Base-by-base conservation (phyloP, 2,113 vertebrate species). In the Poeciliopsis retropinna region DNA sequence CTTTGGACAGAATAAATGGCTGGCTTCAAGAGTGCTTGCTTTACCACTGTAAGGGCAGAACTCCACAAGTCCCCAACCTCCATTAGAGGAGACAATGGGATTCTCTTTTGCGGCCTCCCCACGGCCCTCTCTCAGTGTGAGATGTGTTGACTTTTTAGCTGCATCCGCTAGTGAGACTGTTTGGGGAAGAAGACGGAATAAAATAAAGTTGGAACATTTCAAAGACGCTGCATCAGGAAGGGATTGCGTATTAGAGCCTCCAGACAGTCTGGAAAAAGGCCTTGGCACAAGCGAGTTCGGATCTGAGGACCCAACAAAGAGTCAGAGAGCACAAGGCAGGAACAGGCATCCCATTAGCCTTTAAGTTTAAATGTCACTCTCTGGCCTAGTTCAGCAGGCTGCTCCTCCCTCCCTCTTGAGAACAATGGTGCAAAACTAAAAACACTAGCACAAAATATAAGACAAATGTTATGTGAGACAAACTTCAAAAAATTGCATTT, bases 301-400 rank as follows among this genome's bases (percentile, higher is more conserved):
- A 89, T 89, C 83, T 80, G 64, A 91, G 82, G 81, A 82, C 66
- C 78, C 67, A 67, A 89, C 86, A 91, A 85, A 88, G 86, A 91
- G 77, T 73, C 75, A 57, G 75, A 61, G 60, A 84, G 75, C 57
- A 27, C 82, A 81, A 72, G 80, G 80, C 83, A 79, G 84, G 89
- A 77, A 83, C 89, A 78, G 87, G 92, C 89, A 94, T 93, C 83
- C 85, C 82, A 93, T 94, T 95, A 95, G 93, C 92, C 94, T 95
- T 94, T 94, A 90, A 92, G 89, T 93, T 75, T 85, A 93, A 94
- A 95, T 94, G 93, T 94, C 94, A 94, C 79, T 70, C 81, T 90
- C 84, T 87, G 91, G 84, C 85, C 88, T 87, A 91, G 82, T 91
- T 93, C 91, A 92, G 83, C 82, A 83, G 86, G 83, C 88, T 88